Base-by-base conservation (phyloP, 2,797 vertebrate species). In the Ataeniobius toweri region DNA sequence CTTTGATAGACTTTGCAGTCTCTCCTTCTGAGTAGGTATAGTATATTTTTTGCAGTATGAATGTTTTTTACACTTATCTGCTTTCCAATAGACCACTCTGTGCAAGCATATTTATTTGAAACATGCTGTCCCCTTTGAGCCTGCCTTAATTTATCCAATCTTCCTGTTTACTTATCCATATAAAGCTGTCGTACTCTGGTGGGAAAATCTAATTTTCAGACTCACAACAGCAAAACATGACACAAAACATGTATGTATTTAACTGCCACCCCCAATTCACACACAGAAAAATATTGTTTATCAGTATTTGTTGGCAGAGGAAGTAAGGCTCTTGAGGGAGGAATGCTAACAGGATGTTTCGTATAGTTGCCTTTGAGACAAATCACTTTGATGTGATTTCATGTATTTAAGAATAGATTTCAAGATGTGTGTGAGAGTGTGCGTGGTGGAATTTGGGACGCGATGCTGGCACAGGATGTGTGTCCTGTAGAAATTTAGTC, bases 261-360 rank as follows among this genome's bases (percentile, higher is more conserved):
- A 72, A 46, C 53, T 46, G 13, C 55, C 73, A 51, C 12, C 26
- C 10, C 31, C 18, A 41, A 70, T 56, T 76, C 67, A 67, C 74
- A 76, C 71, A 76, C 8, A 79, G 58, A 77, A 58, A 74, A 71
- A 75, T 58, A 14, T 28, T 5, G n/a, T 81, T 86, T 83, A 85
- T 91, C 87, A 71, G 81, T 63, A 63, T 91, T 78, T 50, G 1
- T 31, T 81, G 79, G 84, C 46, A 5, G 81, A 82, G 89, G 88
- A 90, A 90, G 92, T 89, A 93, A 93, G 71, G 83, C 81, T 85
- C 87, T 84, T 74, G 75, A 86, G 71, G 72, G 78, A 61, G 75
- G 77, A 84, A 91, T 82, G 88, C 85, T 89, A 91, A 94, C 94
- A 94, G 94, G 92, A 94, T 91, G 88, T 89, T 91, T 84, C 68